phyloP scores from a whole-genome alignment of 2,797 vertebrate genomes.

The Catamblyrhynchus diadema region DNA sequence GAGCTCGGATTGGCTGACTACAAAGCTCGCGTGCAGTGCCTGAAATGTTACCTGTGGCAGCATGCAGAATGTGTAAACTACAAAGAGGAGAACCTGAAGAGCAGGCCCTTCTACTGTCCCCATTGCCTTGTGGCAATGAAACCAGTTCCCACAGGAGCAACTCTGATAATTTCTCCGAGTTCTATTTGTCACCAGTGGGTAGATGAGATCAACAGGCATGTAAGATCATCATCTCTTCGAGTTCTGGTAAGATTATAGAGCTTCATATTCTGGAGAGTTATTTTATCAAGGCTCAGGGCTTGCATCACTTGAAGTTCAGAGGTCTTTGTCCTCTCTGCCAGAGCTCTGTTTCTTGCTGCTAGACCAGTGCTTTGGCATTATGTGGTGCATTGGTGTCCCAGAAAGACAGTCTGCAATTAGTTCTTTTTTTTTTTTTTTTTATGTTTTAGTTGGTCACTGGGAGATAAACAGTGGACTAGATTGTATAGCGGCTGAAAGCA shows the following conservation, averaged over 20 bases:
- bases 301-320: background rate
- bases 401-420: background rate
- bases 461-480: background rate
- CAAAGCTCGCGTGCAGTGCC: constrained; percentile 94
- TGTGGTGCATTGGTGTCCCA: background rate
- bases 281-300: background rate
- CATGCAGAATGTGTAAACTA: constrained; percentile 97
- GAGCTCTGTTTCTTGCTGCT: background rate
- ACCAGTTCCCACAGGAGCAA: constrained; percentile 91
- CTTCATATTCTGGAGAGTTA: background rate
- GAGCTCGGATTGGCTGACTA: constrained; percentile 87
- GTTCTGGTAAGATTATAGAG: constrained; percentile 86
- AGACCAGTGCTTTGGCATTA: background rate
- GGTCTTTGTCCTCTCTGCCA: background rate
- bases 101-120: constrained; percentile 95
- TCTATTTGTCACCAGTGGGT: constrained; percentile 99
- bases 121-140: constrained; percentile 99
- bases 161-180: constrained; percentile 96
- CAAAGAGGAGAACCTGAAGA: constrained; percentile 87
- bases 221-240: constrained; percentile 88
- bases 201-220: constrained; percentile 94
- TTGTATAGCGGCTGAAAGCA: background rate
- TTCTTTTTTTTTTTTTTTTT: background rate
- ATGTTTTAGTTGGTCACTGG: background rate
- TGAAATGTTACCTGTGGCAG: constrained; percentile 96